Evolutionary conservation across 1,140 invertebrate genomes (phyloP).

Genomic region (Drosophila pectinifera): DNA sequence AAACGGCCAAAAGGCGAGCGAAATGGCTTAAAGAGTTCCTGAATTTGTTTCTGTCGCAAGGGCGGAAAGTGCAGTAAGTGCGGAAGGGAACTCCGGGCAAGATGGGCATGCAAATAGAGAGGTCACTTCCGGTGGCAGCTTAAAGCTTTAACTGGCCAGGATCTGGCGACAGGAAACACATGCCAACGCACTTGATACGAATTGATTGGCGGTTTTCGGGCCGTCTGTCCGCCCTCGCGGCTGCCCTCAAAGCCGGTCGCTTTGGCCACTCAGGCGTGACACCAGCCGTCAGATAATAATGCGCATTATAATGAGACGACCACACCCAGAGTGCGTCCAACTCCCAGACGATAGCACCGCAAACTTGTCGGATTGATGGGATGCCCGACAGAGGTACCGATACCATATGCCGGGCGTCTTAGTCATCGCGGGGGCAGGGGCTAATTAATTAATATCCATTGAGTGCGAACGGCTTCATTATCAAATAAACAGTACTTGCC

Average conservation of each 20-base stretch:
- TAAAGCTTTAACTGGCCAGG: conserved; percentile 34
- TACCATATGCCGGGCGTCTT: conserved; percentile 1
- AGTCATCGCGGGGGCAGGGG: not conserved
- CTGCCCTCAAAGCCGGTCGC: conserved; percentile 35
- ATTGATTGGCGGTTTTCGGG: conserved; percentile 50
- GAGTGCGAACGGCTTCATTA: conserved; percentile 17
- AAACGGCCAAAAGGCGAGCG: conserved; percentile 39
- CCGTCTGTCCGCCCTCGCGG: conserved; percentile 11
- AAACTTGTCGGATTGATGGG: conserved; percentile 3
- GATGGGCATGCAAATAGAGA: conserved; percentile 40
- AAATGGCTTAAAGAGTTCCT: conserved; percentile 55
- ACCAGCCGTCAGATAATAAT: conserved; percentile 59
- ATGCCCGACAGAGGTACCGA: not conserved
- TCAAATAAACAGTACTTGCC: conserved; percentile 20
- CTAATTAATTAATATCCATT: conserved; percentile 33
- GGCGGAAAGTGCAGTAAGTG: conserved; percentile 3
- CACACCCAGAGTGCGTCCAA: not conserved
- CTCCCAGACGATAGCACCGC: conserved; percentile 16
- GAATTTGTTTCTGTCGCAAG: conserved; percentile 35
- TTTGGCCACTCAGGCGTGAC: conserved; percentile 50
- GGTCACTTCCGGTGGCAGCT: conserved; percentile 6
- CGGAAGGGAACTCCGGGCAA: conserved; percentile 18
- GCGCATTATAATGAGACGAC: conserved; percentile 54
- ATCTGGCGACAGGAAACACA: not conserved
- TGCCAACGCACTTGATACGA: conserved; percentile 1